These are phyloP conservation scores for Pteria penguin DNA, from an alignment of 2,888 invertebrate species.

Conservation along the genomic window DNA sequence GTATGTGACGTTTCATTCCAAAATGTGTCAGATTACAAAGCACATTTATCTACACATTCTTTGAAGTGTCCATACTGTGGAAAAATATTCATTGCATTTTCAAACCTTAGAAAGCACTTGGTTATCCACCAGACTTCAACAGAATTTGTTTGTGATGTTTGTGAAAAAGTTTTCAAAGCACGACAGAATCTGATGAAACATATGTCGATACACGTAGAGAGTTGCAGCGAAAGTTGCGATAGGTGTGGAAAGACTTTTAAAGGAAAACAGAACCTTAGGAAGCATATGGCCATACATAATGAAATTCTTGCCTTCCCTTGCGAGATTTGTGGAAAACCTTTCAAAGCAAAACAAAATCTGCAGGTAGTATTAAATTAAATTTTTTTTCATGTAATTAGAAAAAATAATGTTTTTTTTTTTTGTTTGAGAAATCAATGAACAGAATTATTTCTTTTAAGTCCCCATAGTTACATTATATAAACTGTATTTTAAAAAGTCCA, in stretches of 20 bases:
- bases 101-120: background rate
- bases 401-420: no score
- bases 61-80: background rate
- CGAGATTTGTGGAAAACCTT: slow-evolving; percentile 1
- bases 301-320: background rate
- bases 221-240: background rate
- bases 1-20: background rate
- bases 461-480: no score
- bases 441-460: no score
- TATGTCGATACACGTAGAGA: background rate
- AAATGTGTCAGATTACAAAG: background rate
- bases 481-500: no score
- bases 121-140: background rate
- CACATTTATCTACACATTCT: no score
- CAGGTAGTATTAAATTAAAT: no score
- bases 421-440: no score
- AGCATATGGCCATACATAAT: background rate
- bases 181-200: background rate
- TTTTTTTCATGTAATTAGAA: no score
- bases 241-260: background rate
- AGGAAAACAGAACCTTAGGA: background rate
- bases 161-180: background rate
- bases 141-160: background rate
- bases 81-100: background rate
- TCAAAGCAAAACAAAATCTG: background rate